Conservation (phyloP, 1,140 invertebrate genomes). For the Lithobius niger region DNA sequence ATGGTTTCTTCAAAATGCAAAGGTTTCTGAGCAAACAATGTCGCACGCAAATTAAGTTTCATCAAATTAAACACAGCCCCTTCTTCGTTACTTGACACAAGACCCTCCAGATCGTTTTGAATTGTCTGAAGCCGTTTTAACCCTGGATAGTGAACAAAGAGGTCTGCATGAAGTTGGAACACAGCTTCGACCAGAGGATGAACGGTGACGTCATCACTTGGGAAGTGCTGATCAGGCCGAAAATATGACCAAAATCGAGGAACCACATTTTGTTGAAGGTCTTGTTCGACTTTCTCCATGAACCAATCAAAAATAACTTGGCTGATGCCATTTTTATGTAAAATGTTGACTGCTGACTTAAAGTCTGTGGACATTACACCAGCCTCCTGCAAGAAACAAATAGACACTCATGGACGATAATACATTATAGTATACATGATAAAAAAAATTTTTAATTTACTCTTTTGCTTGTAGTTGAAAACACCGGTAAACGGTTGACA, state of each 20-base stretch:
- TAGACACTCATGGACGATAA: too few species aligned
- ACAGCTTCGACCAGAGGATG: neutral
- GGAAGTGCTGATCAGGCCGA: neutral
- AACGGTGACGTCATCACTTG: neutral
- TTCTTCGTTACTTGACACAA: neutral
- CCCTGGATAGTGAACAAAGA: neutral
- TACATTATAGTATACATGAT: too few species aligned
- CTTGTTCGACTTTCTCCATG: neutral
- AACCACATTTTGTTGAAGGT: neutral
- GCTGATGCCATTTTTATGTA: neutral
- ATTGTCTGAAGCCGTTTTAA: neutral
- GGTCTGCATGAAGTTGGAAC: neutral
- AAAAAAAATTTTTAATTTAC: too few species aligned
- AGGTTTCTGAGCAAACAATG: conserved; percentile 54
- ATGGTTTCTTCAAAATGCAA: conserved; percentile 33
- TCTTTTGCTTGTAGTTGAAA: too few species aligned
- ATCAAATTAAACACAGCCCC: neutral
- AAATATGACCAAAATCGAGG: neutral
- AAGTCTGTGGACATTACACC: too few species aligned
- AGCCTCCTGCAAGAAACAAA: too few species aligned
- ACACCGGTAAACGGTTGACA: too few species aligned
- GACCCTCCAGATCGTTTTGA: neutral
- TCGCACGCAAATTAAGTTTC: conserved; percentile 27
- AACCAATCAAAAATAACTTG: neutral
- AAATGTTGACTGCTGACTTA: neutral